phyloP scores from a whole-genome alignment of 1,140 invertebrate genomes.

The Rhyzopertha dominica region DNA sequence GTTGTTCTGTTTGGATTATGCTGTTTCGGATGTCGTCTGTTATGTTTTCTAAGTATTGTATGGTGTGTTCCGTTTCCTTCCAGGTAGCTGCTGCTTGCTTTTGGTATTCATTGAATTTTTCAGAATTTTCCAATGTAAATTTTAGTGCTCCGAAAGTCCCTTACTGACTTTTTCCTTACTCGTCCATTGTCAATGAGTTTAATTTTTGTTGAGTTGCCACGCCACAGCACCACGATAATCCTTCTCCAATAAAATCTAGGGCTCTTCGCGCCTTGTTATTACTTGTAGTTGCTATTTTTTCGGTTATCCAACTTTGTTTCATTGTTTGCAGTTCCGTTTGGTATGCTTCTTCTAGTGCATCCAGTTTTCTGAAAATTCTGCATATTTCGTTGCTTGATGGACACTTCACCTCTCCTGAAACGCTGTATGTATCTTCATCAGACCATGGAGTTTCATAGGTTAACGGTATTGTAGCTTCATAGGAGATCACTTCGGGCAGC shows the following conservation, averaged over 20 bases:
- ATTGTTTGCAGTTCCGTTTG: no score
- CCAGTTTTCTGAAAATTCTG: neutral
- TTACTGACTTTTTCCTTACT: slow-evolving; percentile 4
- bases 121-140: slow-evolving; percentile 2
- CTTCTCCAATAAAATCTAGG: slow-evolving; percentile 15
- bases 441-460: slow-evolving; percentile 1
- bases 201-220: slow-evolving; percentile 14
- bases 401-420: no score
- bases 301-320: slow-evolving; percentile 7
- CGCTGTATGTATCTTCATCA: neutral
- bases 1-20: neutral
- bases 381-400: neutral
- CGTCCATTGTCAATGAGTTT: slow-evolving; percentile 7
- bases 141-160: slow-evolving; percentile 4
- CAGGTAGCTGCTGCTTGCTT: slow-evolving; percentile 2
- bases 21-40: neutral
- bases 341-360: no score
- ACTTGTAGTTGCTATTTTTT: no score
- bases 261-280: slow-evolving; percentile 5
- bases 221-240: slow-evolving; percentile 17
- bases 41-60: neutral
- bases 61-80: neutral
- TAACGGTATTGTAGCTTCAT: slow-evolving; percentile 17
- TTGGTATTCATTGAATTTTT: slow-evolving; percentile 12
- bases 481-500: slow-evolving; percentile 6